A percentile compares a stretch with the other conserved stretches of the same genome.
Conservation (phyloP, 2,113 vertebrate genomes). For the Hydrochoerus hydrochaeris region DNA sequence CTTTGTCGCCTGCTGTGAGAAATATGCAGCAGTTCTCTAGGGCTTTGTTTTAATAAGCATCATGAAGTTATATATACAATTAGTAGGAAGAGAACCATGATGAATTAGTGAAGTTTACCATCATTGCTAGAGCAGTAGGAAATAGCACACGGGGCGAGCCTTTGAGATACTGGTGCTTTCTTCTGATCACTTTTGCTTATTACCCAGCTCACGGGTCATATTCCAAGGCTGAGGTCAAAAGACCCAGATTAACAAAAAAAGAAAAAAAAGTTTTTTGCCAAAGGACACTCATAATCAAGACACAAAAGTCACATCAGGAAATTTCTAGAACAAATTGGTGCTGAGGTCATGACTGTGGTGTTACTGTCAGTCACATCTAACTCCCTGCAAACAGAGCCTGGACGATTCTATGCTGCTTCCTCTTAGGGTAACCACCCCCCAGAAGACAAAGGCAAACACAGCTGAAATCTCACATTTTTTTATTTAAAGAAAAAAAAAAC, state of each 20-base stretch:
- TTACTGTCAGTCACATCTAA: background rate
- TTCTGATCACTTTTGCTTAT: background rate
- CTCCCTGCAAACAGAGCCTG: background rate
- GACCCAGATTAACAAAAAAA: background rate
- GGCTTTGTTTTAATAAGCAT: background rate
- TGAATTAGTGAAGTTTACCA: background rate
- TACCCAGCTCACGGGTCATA: background rate
- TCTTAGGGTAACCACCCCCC: background rate
- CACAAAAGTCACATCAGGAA: background rate
- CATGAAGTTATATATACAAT: background rate
- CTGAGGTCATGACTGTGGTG: background rate
- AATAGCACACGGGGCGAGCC: background rate
- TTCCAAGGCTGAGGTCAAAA: background rate
- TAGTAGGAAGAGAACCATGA: background rate
- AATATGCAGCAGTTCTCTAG: background rate
- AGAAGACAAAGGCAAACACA: constrained; percentile 34
- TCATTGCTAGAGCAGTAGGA: background rate
- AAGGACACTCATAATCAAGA: background rate
- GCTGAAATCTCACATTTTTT: background rate
- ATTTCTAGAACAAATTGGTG: background rate
- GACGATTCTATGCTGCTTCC: background rate
- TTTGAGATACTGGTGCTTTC: background rate
- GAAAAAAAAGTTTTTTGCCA: background rate
- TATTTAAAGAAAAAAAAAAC: too few species aligned
- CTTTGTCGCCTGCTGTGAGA: background rate